Base-by-base conservation (phyloP, 2,888 invertebrate genomes). In the Mythimna loreyi region DNA sequence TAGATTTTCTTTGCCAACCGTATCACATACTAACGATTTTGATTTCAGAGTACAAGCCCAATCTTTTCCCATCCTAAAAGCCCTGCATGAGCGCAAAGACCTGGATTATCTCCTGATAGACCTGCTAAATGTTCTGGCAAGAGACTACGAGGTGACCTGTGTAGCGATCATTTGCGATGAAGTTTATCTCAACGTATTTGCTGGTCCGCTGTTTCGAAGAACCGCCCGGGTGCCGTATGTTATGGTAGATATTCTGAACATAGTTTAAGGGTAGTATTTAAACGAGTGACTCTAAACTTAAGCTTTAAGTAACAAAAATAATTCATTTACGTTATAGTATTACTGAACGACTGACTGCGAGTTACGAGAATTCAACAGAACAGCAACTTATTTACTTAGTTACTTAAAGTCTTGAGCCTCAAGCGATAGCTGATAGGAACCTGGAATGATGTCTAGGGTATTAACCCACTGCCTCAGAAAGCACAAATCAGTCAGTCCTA, bases 161-260 rank as follows among this genome's bases (percentile, higher is more conserved):
- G 86, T 96, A 5, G 93, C 95, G 0, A 85, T 97, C 7, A 88
- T 97, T 3, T 94, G 94, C 43, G 97, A 97, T 84, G 81, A 93
- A 1, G 90, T 96, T 0, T 96, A 97, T 80, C 89, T 96, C 55
- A 94, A 95, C 60, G 88, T 96, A 19, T 96, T 97, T 72, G 92
- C 94, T 59, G 96, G 93, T 7, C 83, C 86, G 0, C 88, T 97
- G 83, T 97, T 96, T 80, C 90, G 84, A 71, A 91, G 92, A 82
- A 94, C 94, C 28, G 87, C 86, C 9, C 87, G 88, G 58, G 86
- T 96, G 49, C 96, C 97, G 0, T 94, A 92, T 85, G 94, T 97
- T 73, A 95, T 96, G 94, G 97, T 97, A 83, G 76, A 87, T 53
- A 53, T 28, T 19, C 19, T 28, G 28, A 7, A 28, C 4, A 9